Evolutionary conservation across 2,888 invertebrate genomes (phyloP), one percentile per base, ranked within the genome.

Genomic region (Epinotia demarniana): DNA sequence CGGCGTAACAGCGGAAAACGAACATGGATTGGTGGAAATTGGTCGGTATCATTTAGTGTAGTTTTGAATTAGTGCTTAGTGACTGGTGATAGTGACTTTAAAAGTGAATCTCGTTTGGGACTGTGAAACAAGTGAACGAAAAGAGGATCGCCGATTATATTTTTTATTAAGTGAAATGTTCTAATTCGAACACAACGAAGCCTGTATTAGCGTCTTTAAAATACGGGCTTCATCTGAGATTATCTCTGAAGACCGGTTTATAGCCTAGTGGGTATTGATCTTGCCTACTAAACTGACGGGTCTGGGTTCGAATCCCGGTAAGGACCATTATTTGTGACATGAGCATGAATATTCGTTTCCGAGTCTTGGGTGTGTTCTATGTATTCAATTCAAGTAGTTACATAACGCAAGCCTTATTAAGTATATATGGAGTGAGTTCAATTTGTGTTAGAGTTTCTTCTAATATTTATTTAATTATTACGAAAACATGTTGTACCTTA

Each of bases 11-110:
- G 84, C 85, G 84, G 85, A 82, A 85, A 83, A 84, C 86, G 81
- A 85, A 86, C 85, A 94, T 94, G 94, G 94, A 94, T 92, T 94
- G 93, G 94, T 89, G 91, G 87, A 92, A 91, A 90, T 92, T 93
- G 94, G 94, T 94, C 92, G 93, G 94, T 94, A 93, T 90, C 79
- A 66, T 80, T 79, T 78, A 79, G 72, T 78, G 78, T 75, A 46
- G 73, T 74, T 80, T 79, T 77, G 71, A 70, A 71, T 71, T 78
- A 73, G 79, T 73, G 80, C 81, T 78, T 75, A 82, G 87, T 87
- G 85, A 77, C 80, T 82, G 84, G 85, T 83, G 73, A 77, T 72
- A 75, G 81, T 83, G 83, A 72, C 61, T 19, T 11, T 58, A 58
- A 33, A 61, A 66, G 75, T 75, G 75, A 27, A 71, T 62, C 60